A percentile compares a stretch with the other conserved stretches of the same genome.
These are phyloP conservation scores for Chaetura pelagica DNA, from an alignment of 2,113 vertebrate species.

Conservation along the genomic window DNA sequence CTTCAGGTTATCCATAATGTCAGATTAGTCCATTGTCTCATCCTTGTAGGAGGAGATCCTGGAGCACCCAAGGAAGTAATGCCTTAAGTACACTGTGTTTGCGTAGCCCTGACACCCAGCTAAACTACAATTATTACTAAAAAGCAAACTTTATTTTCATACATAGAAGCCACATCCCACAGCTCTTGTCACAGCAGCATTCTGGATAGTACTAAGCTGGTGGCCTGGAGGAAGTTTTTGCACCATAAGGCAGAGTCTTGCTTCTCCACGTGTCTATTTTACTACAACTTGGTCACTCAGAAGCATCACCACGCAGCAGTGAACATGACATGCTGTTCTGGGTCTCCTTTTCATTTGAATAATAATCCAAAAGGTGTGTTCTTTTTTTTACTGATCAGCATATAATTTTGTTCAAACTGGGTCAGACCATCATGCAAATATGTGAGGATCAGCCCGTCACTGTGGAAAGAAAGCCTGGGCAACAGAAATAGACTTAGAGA, in stretches of 20 bases:
- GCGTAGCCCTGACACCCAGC: neutral
- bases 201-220: neutral
- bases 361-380: constrained; percentile 1
- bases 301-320: neutral
- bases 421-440: constrained; percentile 25
- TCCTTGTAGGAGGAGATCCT: neutral
- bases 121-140: neutral
- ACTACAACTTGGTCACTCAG: neutral
- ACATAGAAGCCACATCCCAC: neutral
- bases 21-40: neutral
- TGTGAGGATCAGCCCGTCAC: neutral
- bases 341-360: neutral
- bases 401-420: constrained; percentile 35
- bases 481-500: constrained; percentile 1
- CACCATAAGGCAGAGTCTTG: neutral
- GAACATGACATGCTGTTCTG: neutral
- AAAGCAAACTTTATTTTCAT: neutral
- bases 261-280: neutral
- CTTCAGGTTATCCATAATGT: neutral
- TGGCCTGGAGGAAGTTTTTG: neutral
- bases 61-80: neutral
- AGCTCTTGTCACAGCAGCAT: neutral
- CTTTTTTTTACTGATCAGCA: constrained; percentile 19
- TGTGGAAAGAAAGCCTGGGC: constrained; percentile 23
- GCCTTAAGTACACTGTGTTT: neutral